Percentiles rank a stretch among this genome's conserved stretches.
Evolutionary conservation across 2,113 vertebrate species (phyloP).

Genomic region (Dasyornis broadbenti): DNA sequence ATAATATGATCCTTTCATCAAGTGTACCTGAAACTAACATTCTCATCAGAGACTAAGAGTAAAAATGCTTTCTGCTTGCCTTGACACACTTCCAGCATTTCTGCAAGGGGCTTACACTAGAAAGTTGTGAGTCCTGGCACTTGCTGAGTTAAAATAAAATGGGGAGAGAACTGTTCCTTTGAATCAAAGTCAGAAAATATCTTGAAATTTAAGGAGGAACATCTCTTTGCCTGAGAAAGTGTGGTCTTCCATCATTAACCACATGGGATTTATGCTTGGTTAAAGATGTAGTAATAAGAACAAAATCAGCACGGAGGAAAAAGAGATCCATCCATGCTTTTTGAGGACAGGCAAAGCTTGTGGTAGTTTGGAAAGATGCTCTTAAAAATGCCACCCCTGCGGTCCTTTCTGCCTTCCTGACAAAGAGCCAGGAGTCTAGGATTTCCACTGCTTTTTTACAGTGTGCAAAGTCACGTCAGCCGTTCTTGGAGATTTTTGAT

Average conservation of each 20-base stretch:
- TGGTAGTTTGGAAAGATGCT: background rate
- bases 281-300: background rate
- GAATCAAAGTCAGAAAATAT: slow-evolving; percentile 9
- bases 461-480: slow-evolving; percentile 72
- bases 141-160: slow-evolving; percentile 6
- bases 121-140: background rate
- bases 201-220: background rate
- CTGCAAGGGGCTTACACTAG: background rate
- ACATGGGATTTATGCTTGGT: background rate
- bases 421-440: slow-evolving; percentile 3
- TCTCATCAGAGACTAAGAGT: background rate
- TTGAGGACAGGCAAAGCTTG: accelerated
- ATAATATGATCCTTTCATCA: background rate
- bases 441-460: slow-evolving; percentile 16
- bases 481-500: slow-evolving; percentile 80
- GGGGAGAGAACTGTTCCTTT: background rate
- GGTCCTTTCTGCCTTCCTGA: slow-evolving; percentile 8
- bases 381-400: background rate
- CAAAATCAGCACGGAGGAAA: accelerated
- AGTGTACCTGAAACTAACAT: background rate
- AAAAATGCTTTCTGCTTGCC: background rate
- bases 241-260: background rate
- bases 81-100: background rate
- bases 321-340: background rate
- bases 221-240: background rate